A percentile compares a stretch with the other conserved stretches of the same genome.
Evolutionary conservation across 2,797 vertebrate genomes (phyloP).

Genomic region (Pangasius mekongensis): DNA sequence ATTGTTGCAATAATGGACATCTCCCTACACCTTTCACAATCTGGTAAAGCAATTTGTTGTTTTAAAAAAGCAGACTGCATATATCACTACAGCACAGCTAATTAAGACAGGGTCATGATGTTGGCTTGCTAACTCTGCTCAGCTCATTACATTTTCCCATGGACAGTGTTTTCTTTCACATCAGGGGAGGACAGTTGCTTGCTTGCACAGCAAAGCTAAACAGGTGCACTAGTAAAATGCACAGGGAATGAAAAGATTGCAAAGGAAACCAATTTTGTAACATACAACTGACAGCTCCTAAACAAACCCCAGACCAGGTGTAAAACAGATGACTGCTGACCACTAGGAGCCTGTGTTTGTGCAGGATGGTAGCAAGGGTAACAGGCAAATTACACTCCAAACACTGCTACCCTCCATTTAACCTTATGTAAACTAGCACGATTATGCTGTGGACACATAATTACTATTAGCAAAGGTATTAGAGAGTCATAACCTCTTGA

Average conservation of each 20-base stretch:
- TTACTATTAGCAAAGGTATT: not conserved
- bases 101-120: constrained; percentile 7
- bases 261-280: constrained; percentile 7
- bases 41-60: not conserved
- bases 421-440: not conserved
- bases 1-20: not conserved
- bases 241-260: not conserved
- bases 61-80: not conserved
- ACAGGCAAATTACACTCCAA: constrained; percentile 3
- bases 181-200: constrained; percentile 42
- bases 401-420: constrained; percentile 2
- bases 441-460: not conserved
- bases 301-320: constrained; percentile 40
- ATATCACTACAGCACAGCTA: constrained; percentile 7
- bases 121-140: constrained; percentile 23
- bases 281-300: not conserved
- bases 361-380: not conserved
- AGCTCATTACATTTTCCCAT: constrained; percentile 34
- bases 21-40: not conserved
- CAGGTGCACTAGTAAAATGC: constrained; percentile 33
- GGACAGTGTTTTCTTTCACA: constrained; percentile 31
- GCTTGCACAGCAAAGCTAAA: constrained; percentile 45
- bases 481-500: not conserved
- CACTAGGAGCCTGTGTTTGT: constrained; percentile 16
- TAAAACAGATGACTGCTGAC: constrained; percentile 37